phyloP scores from a whole-genome alignment of 2,113 vertebrate genomes.

The Oceanodroma tethys region DNA sequence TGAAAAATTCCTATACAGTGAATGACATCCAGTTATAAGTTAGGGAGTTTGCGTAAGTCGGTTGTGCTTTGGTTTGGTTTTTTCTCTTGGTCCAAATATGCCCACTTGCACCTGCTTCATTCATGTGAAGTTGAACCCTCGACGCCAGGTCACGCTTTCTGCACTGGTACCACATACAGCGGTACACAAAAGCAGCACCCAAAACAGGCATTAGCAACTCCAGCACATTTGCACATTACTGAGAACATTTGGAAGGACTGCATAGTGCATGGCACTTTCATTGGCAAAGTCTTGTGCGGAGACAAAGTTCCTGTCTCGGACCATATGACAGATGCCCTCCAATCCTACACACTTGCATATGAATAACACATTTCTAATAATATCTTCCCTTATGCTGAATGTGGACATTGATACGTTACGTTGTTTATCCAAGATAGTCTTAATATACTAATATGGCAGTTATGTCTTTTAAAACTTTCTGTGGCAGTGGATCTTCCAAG shows the following conservation, averaged over 20 bases:
- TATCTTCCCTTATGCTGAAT: background rate
- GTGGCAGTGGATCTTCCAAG: background rate
- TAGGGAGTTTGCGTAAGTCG: background rate
- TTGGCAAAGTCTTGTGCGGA: background rate
- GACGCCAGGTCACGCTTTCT: accelerated
- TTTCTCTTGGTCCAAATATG: background rate
- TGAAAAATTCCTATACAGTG: background rate
- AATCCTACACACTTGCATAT: background rate
- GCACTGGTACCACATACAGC: background rate
- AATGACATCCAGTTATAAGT: background rate
- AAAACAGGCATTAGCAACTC: background rate
- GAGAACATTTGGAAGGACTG: background rate
- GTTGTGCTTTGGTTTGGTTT: background rate
- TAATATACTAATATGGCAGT: background rate
- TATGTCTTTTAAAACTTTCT: background rate
- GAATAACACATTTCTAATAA: background rate
- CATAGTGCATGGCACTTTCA: background rate
- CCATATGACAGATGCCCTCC: background rate
- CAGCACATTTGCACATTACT: background rate
- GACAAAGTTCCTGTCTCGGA: background rate
- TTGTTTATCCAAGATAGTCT: background rate
- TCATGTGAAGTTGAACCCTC: background rate
- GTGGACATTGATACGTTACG: background rate
- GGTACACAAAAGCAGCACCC: background rate
- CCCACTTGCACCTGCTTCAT: background rate